Percentiles rank a stretch among this genome's conserved stretches.
Evolutionary conservation across 2,888 invertebrate species (phyloP).

Genomic region (Lutraria lutraria): DNA sequence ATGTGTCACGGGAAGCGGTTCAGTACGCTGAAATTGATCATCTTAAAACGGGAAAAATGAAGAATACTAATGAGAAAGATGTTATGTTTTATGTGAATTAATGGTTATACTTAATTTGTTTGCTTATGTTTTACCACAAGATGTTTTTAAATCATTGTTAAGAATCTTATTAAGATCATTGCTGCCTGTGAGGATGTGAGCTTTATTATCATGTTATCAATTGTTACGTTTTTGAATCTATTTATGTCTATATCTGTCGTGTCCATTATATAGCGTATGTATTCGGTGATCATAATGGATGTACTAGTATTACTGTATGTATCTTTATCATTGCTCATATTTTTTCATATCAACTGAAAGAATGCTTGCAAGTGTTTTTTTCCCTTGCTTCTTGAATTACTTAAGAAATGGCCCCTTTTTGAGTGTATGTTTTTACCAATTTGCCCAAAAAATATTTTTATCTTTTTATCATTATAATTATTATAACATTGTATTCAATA

Average conservation of each 20-base stretch:
- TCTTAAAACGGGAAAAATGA: constrained; percentile 84
- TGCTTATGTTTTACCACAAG: background rate
- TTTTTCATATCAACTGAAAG: background rate
- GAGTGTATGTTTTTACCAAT: too few species aligned
- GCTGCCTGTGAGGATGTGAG: background rate
- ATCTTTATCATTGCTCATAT: background rate
- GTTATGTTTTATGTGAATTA: constrained; percentile 62
- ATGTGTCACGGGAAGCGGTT: constrained; percentile 68
- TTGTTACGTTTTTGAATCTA: background rate
- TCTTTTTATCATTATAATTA: too few species aligned
- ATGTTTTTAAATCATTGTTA: background rate
- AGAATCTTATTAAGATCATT: background rate
- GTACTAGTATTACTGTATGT: background rate
- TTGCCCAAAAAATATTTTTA: too few species aligned
- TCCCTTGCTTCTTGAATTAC: too few species aligned
- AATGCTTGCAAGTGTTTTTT: background rate
- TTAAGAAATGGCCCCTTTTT: too few species aligned
- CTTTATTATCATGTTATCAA: background rate
- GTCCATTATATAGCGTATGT: background rate
- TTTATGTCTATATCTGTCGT: too few species aligned
- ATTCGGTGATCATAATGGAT: background rate
- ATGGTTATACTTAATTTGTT: background rate
- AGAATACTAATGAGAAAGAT: constrained; percentile 69
- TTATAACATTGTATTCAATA: too few species aligned
- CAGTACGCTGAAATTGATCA: constrained; percentile 87